Conservation (phyloP, 2,888 invertebrate genomes). For the Calameuta idolon region DNA sequence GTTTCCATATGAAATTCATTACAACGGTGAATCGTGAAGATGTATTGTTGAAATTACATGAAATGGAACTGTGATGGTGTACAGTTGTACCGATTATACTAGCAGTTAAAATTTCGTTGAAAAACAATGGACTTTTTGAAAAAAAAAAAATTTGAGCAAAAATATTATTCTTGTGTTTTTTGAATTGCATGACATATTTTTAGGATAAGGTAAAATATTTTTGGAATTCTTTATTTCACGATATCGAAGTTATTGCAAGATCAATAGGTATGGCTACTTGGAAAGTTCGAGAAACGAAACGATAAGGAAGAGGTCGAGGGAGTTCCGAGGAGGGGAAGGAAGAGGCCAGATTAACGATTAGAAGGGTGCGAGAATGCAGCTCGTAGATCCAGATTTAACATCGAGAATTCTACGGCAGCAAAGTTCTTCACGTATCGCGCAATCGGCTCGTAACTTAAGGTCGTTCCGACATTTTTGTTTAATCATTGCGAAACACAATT, state of each 20-base stretch:
- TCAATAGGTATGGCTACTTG: neutral
- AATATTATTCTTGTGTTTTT: neutral
- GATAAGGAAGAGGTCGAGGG: neutral
- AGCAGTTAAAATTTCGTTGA: neutral
- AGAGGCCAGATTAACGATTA: neutral
- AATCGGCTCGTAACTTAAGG: conserved; percentile 4
- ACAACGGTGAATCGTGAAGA: neutral
- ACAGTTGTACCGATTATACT: neutral
- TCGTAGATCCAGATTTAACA: neutral
- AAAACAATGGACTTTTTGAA: too few relatives aligned
- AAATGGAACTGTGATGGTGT: neutral
- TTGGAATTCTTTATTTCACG: neutral
- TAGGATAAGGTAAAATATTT: neutral
- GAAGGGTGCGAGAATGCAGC: neutral
- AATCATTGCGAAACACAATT: conserved; percentile 9
- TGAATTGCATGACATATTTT: neutral
- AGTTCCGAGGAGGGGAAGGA: neutral
- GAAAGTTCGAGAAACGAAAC: neutral
- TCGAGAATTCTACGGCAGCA: neutral
- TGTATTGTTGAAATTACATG: neutral
- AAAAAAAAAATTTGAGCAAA: neutral
- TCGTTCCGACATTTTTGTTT: conserved; percentile 3
- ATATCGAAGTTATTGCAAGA: neutral
- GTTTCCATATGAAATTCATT: neutral
- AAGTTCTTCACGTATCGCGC: neutral